These are phyloP conservation scores for Epirrita christyi DNA, from an alignment of 2,888 invertebrate species.

Conservation along the genomic window DNA sequence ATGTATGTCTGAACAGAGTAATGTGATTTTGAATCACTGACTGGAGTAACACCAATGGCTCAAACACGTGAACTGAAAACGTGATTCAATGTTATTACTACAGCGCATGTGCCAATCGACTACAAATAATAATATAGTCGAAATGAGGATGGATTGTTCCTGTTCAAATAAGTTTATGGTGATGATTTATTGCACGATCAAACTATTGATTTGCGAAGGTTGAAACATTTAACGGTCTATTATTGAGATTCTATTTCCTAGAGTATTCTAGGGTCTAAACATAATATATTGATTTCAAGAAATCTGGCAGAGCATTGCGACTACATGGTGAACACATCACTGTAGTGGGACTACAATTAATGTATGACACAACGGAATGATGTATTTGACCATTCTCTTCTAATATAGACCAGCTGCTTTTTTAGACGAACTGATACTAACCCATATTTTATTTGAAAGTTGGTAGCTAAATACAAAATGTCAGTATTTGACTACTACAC, in stretches of 20 bases:
- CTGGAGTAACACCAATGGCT: conserved; percentile 24
- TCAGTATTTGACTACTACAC: too few relatives aligned
- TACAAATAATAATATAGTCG: conserved; percentile 13
- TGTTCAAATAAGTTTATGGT: conserved; percentile 17
- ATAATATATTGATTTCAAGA: too few relatives aligned
- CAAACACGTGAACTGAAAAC: conserved; percentile 44
- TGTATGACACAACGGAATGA: not conserved
- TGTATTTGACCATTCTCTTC: too few relatives aligned
- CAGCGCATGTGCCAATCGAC: not conserved
- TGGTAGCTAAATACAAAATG: not conserved
- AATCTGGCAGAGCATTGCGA: too few relatives aligned
- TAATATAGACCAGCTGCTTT: too few relatives aligned
- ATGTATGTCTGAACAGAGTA: conserved; percentile 27
- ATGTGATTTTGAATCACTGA: conserved; percentile 39
- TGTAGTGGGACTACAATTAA: not conserved
- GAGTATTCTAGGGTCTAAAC: too few relatives aligned
- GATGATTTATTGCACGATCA: not conserved
- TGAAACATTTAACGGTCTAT: not conserved
- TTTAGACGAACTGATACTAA: too few relatives aligned
- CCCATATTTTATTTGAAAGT: not conserved
- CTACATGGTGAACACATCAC: too few relatives aligned
- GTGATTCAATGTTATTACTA: conserved; percentile 40
- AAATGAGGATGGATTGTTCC: conserved; percentile 30
- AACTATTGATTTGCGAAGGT: not conserved
- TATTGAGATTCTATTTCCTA: too few relatives aligned